Percentiles rank a stretch among this genome's conserved stretches.
phyloP scores from a whole-genome alignment of 2,888 invertebrate genomes.

The Sinelater perroti region DNA sequence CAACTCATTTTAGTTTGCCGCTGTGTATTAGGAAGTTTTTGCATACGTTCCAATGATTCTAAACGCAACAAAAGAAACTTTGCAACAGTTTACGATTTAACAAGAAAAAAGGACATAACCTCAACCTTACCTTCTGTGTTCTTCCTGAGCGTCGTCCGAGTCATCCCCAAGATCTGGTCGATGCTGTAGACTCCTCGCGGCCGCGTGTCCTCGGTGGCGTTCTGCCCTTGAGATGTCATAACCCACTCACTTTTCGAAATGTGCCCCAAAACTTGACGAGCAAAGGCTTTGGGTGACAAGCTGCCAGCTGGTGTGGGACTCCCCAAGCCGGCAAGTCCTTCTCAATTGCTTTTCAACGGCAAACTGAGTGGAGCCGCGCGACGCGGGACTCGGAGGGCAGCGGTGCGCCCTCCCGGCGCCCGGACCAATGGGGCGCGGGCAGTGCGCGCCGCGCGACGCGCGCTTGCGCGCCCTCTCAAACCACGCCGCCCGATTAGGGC shows the following conservation, averaged over 20 bases:
- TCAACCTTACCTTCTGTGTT: constrained; percentile 51
- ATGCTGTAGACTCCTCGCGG: constrained; percentile 60
- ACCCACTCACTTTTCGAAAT: constrained; percentile 1
- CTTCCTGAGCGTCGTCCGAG: constrained; percentile 45
- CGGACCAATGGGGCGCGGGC: constrained; percentile 31
- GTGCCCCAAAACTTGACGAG: too few relatives aligned
- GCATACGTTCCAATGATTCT: too few relatives aligned
- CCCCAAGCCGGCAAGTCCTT: neutral
- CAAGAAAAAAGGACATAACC: too few relatives aligned
- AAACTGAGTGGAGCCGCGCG: constrained; percentile 50
- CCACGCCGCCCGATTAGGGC: constrained; percentile 54
- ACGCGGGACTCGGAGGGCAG: constrained; percentile 42
- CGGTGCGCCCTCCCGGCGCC: constrained; percentile 32
- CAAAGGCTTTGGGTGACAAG: too few relatives aligned
- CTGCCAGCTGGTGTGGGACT: too few relatives aligned
- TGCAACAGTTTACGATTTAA: too few relatives aligned
- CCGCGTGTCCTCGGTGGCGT: constrained; percentile 52
- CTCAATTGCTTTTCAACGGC: constrained; percentile 32
- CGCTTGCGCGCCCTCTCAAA: constrained; percentile 50
- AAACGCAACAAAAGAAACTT: too few relatives aligned
- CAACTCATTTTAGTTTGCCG: too few relatives aligned
- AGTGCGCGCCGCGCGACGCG: constrained; percentile 25
- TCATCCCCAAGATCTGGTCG: constrained; percentile 60
- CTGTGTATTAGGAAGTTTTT: too few relatives aligned
- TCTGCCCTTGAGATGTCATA: constrained; percentile 48